A percentile compares a stretch with the other conserved stretches of the same genome.
Evolutionary conservation across 2,113 vertebrate genomes (phyloP).

Genomic region (Corythoichthys intestinalis): DNA sequence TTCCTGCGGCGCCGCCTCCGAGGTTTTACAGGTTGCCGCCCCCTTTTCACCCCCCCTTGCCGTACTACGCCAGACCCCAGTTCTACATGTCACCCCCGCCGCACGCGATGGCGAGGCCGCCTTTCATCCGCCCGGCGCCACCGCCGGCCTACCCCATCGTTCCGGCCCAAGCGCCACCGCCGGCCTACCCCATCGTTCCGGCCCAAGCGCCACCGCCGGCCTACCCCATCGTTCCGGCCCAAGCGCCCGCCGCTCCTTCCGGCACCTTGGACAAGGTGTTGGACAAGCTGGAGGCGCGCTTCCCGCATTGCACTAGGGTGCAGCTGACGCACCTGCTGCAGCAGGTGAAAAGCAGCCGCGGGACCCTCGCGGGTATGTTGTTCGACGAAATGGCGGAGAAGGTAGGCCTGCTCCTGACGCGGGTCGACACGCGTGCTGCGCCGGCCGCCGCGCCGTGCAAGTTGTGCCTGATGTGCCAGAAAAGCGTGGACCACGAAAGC

Average conservation of each 20-base stretch:
- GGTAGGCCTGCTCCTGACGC: conserved; percentile 74
- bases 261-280: conserved; percentile 85
- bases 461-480: conserved; percentile 90
- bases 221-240: background rate
- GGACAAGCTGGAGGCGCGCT: conserved; percentile 79
- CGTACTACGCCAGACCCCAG: conserved; percentile 1
- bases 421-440: conserved; percentile 42
- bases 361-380: conserved; percentile 85
- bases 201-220: background rate
- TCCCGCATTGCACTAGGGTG: conserved; percentile 81
- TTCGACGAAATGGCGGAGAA: conserved; percentile 84
- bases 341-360: conserved; percentile 87
- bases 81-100: background rate
- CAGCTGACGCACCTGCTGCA: conserved; percentile 84
- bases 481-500: conserved; percentile 76
- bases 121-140: conserved; percentile 43
- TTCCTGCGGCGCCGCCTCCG: conserved; percentile 10
- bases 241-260: conserved; percentile 10
- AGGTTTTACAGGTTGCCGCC: conserved; percentile 29
- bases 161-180: background rate
- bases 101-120: conserved; percentile 16
- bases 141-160: background rate
- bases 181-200: background rate
- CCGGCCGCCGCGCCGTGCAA: conserved; percentile 53
- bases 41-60: conserved; percentile 4